These are phyloP conservation scores for Nettapus auritus DNA, from an alignment of 2,113 vertebrate genomes.

Conservation along the genomic window DNA sequence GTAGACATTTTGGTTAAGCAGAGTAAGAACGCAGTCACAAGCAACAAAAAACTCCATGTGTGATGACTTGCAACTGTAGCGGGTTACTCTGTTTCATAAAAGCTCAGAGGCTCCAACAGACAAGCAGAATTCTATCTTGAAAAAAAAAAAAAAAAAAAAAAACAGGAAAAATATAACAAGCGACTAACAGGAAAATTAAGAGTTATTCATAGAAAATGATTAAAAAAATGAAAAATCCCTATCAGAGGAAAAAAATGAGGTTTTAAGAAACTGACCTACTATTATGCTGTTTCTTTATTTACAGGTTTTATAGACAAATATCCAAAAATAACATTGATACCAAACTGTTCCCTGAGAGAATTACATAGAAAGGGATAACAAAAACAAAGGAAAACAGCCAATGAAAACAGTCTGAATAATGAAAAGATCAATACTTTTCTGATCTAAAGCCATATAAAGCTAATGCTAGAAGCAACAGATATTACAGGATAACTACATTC, in stretches of 20 bases:
- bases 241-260: not conserved
- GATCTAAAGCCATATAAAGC: not conserved
- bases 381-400: not conserved
- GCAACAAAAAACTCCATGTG: not conserved
- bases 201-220: not conserved
- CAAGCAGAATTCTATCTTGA: not conserved
- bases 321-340: not conserved
- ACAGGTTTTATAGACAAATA: not conserved
- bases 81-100: not conserved
- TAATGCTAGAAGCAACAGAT: not conserved
- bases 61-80: not conserved
- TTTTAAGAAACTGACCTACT: not conserved
- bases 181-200: not conserved
- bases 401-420: not conserved
- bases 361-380: not conserved
- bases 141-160: not conserved
- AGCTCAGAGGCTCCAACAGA: not conserved
- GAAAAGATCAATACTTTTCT: not conserved
- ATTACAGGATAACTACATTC: not conserved
- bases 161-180: not conserved
- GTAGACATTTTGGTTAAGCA: not conserved
- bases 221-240: not conserved
- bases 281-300: not conserved
- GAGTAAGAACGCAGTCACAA: not conserved
- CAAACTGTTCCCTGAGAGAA: not conserved